Base-by-base conservation (phyloP, 2,113 vertebrate genomes). In the Perca flavescens region DNA sequence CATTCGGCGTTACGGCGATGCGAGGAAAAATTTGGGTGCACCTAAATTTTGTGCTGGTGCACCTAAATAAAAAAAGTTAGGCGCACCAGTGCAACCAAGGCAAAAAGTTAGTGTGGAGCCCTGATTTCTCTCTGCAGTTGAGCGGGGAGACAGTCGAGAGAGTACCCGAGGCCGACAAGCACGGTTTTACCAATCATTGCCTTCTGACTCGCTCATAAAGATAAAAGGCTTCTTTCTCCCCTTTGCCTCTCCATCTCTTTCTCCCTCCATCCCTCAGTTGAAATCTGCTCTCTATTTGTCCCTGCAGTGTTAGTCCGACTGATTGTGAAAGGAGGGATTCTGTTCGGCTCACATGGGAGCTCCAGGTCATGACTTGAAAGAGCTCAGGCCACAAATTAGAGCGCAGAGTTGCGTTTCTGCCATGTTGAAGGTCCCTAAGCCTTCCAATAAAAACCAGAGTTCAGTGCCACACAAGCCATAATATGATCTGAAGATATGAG, bases 141-240 rank as follows among this genome's bases (percentile, higher is more conserved):
- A 80, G 62, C 12, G 3, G 61, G 36, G 62, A 67, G 28, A 74
- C 63, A 78, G 77, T 73, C 2, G 43, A 82, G 85, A 75, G 78
- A 85, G 85, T 69, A 86, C 81, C 80, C 79, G 78, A 76, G 86
- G 90, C 79, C 74, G 70, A 66, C 64, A 34, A 67, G 79, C 49
- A 21, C 84, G 61, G 86, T 77, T 85, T 86, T 86, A 92, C 86
- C 92, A 92, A 91, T 92, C 92, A 92, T 86, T 77, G 87, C 83
- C 80, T 88, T 70, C 83, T 86, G 92, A 67, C 83, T 78, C 10
- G 40, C 88, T 85, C 84, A 86, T 83, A 89, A 82, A 91, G 92
- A 94, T 93, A 94, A 93, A 93, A 79, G 75, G 68, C 76, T 79
- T 76, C 84, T 88, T 57, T 83, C 67, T 83, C 79, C 66, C 82